Base-by-base conservation (phyloP, 2,113 vertebrate species). In the Phodopus roborovskii region DNA sequence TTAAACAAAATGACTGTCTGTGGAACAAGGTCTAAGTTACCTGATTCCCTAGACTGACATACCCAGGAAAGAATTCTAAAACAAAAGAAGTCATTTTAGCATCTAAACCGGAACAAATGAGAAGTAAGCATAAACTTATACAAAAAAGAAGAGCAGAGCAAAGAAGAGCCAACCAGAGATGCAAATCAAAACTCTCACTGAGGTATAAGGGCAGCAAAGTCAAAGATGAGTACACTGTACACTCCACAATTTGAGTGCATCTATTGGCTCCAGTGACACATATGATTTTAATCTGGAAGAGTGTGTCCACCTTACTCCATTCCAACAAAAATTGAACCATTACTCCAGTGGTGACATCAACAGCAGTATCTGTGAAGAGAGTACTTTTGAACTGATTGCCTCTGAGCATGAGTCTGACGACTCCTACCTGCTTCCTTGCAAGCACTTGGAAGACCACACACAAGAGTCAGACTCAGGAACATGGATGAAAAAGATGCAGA, bases 241-340 rank as follows among this genome's bases (percentile, higher is more conserved):
- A 90, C 30, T 84, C 97, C 78, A 95, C 98, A 97, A 96, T 11
- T 1, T 93, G 39, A 96, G 96, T 90, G 86, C 94, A 16, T 97
- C 98, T 62, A 66, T 98, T 70, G 94, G 96, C 60, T 97, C 97
- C 50, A 96, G 75, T 60, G 99, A 99, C 91, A 98, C 99, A 48
- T 99, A 99, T 75, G 98, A 99, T 94, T 99, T 99, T 91, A 95
- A 97, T 93, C 97, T 97, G 91, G 98, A 99, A 96, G 99, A 99
- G 39, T 1, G 98, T 13, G 90, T 99, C 89, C 99, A 99, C 33
- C 58, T 99, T 50, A 99, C 99, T 8, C 99, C 99, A 79, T 99
- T 99, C 92, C 98, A 98, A 83, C 98, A 97, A 81, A 98, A 96
- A 95, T 5, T 1, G 22, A 94, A 68, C 20, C 17, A 0, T 71